Evolutionary conservation across 1,140 invertebrate genomes (phyloP).

Genomic region (Chymomyza costata): DNA sequence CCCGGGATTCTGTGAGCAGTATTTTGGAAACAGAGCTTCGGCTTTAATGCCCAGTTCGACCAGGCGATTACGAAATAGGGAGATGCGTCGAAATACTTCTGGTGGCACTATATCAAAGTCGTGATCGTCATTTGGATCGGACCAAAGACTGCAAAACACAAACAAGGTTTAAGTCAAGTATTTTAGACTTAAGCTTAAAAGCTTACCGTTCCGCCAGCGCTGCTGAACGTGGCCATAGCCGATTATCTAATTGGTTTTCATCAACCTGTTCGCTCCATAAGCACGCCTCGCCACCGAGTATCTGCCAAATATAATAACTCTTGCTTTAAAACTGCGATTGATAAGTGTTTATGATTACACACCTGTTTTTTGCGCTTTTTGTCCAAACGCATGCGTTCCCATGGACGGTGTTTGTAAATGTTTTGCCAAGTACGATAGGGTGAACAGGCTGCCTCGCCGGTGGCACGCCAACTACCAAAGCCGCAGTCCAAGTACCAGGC

Average conservation of each 20-base stretch:
- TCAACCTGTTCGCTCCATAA: slow-evolving; percentile 83
- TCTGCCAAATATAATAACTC: slow-evolving; percentile 25
- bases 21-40: slow-evolving; percentile 83
- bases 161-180: background rate
- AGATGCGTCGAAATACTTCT: slow-evolving; percentile 70
- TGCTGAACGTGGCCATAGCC: slow-evolving; percentile 83
- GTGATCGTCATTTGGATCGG: slow-evolving; percentile 68
- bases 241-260: slow-evolving; percentile 78
- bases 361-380: slow-evolving; percentile 63
- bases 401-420: slow-evolving; percentile 87
- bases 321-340: background rate
- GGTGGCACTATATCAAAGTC: slow-evolving; percentile 64
- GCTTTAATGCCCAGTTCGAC: slow-evolving; percentile 79
- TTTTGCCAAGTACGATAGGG: slow-evolving; percentile 89
- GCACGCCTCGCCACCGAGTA: slow-evolving; percentile 82
- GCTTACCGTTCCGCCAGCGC: slow-evolving; percentile 79
- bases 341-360: background rate
- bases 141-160: slow-evolving; percentile 54
- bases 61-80: slow-evolving; percentile 77
- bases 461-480: slow-evolving; percentile 85
- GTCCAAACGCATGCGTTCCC: slow-evolving; percentile 76
- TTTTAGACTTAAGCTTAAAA: background rate
- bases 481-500: slow-evolving; percentile 91
- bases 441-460: slow-evolving; percentile 83
- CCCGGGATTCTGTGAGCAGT: slow-evolving; percentile 81